Evolutionary conservation across 2,888 invertebrate species (phyloP), one percentile per base, ranked within the genome.

Genomic region (Erynnis tages): DNA sequence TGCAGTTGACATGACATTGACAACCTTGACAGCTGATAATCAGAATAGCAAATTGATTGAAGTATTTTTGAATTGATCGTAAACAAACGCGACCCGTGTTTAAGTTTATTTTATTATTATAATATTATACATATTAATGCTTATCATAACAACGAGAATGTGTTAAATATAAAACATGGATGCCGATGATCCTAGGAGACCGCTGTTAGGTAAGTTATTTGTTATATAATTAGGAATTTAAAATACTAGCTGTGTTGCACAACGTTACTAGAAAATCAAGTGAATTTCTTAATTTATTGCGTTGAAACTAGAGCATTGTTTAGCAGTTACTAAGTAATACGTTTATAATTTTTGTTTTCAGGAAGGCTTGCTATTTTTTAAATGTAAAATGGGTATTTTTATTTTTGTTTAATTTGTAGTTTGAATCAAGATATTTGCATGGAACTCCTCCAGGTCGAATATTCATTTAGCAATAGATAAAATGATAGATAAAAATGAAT

Each of bases 121-220:
- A 14, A 34, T 32, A 25, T n/a, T n/a, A n/a, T n/a, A n/a, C n/a
- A n/a, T n/a, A n/a, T n/a, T n/a, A n/a, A n/a, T 2, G 6, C 11
- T 50, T 50, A 50, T 43, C 41, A 35, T 27, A 35, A 43, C 4
- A 34, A 37, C 27, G 46, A 11, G 17, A 37, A 43, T 27, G 27
- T 34, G 34, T 35, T 27, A 7, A 19, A 8, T 34, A 23, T 54
- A 52, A 44, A 56, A 52, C 49, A 67, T 67, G 67, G 66, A 67
- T 43, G 45, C 47, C n/a, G 60, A 67, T 53, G 67, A 67, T 55
- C 65, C 66, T 25, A 57, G 60, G 47, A 62, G 54, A 53, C 66
- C 67, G 16, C 56, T 67, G 38, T 55, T 67, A 41, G 67, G 67
- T 62, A 55, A 49, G 66, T 59, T 2, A 19, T 37, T 55, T 52